Percentiles rank a stretch among this genome's conserved stretches.
Evolutionary conservation across 2,888 invertebrate species (phyloP).

Genomic region (Lasiommata megera): DNA sequence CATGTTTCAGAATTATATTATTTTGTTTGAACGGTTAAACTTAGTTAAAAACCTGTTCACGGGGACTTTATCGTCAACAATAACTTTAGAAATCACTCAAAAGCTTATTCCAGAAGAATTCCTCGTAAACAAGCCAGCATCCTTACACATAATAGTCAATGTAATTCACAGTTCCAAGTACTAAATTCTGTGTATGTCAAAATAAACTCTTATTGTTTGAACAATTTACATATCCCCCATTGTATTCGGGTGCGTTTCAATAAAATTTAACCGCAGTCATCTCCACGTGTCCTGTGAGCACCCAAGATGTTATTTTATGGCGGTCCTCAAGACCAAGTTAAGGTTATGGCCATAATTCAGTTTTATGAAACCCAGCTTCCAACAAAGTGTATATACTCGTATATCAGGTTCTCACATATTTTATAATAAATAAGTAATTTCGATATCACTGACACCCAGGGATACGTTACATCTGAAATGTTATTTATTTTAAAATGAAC

Average conservation of each 20-base stretch:
- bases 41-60: background rate
- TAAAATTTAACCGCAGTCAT: conserved; percentile 74
- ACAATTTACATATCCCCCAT: conserved; percentile 69
- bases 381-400: conserved; percentile 62
- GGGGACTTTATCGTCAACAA: background rate
- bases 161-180: conserved; percentile 19
- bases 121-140: conserved; percentile 11
- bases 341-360: conserved; percentile 77
- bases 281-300: conserved; percentile 68
- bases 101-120: conserved; percentile 14
- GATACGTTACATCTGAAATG: background rate
- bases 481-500: background rate
- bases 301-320: conserved; percentile 75
- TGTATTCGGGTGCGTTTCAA: conserved; percentile 66
- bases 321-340: conserved; percentile 71
- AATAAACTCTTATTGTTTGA: conserved; percentile 24
- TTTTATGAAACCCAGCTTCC: conserved; percentile 78
- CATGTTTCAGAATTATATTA: too few relatives aligned
- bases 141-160: conserved; percentile 15
- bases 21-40: background rate
- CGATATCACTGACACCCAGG: background rate
- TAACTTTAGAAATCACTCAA: conserved; percentile 10
- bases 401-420: conserved; percentile 65
- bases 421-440: conserved; percentile 41
- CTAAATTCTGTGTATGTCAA: conserved; percentile 16